Percentiles rank a stretch among this genome's conserved stretches.
Conservation (phyloP, 2,888 invertebrate species). For the Pheosia gnoma region DNA sequence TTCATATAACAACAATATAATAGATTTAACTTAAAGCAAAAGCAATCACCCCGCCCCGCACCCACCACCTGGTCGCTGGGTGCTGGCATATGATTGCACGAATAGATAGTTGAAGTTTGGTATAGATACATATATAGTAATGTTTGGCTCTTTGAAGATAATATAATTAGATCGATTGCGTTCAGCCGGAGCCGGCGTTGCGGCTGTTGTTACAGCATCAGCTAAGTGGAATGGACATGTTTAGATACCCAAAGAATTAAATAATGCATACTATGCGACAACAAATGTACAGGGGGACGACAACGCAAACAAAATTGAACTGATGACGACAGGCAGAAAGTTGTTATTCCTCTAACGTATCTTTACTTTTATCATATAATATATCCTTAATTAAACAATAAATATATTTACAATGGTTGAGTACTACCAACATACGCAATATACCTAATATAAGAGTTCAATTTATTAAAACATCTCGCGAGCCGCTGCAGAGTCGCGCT, state of each 20-base stretch:
- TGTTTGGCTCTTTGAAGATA: too few relatives aligned
- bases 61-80: too few relatives aligned
- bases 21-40: too few relatives aligned
- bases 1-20: neutral
- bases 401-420: conserved; percentile 40
- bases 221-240: too few relatives aligned
- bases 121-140: too few relatives aligned
- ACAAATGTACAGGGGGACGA: neutral
- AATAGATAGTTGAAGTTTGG: too few relatives aligned
- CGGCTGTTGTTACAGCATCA: too few relatives aligned
- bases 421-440: conserved; percentile 31
- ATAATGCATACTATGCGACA: neutral
- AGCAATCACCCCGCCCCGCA: too few relatives aligned
- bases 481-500: neutral
- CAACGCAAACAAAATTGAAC: neutral
- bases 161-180: too few relatives aligned
- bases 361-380: conserved; percentile 21
- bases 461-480: conserved; percentile 24
- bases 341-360: conserved; percentile 20
- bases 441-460: conserved; percentile 26
- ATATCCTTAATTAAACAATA: conserved; percentile 30
- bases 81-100: too few relatives aligned
- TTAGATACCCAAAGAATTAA: too few relatives aligned
- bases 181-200: too few relatives aligned
- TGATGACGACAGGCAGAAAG: conserved; percentile 8